A percentile compares a stretch with the other conserved stretches of the same genome.
Evolutionary conservation across 2,888 invertebrate genomes (phyloP).

Genomic region (Platycheirus rosarum): DNA sequence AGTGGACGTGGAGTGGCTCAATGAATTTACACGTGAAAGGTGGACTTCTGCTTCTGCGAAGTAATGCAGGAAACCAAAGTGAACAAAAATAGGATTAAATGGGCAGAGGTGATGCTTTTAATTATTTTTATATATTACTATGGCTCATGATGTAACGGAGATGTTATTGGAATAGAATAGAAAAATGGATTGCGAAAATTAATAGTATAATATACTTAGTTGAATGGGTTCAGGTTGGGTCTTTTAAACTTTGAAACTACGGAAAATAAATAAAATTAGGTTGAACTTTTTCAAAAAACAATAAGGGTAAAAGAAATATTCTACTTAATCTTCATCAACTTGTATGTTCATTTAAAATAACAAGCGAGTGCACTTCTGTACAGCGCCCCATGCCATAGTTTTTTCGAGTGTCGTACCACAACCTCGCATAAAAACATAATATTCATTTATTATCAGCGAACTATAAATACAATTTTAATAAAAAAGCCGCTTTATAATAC

Average conservation of each 20-base stretch:
- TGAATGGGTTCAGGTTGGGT: constrained; percentile 37
- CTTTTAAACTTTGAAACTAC: constrained; percentile 2
- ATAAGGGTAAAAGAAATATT: constrained; percentile 6
- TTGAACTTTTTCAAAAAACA: constrained; percentile 20
- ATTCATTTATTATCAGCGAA: too few species aligned
- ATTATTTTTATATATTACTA: not conserved
- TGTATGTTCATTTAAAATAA: too few species aligned
- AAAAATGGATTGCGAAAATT: constrained; percentile 23
- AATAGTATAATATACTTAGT: constrained; percentile 8
- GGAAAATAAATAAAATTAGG: constrained; percentile 18
- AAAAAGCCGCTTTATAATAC: too few species aligned
- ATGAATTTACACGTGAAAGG: constrained; percentile 55
- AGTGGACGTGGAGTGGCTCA: constrained; percentile 23
- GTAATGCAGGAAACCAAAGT: constrained; percentile 30
- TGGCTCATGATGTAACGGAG: not conserved
- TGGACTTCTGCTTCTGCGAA: constrained; percentile 40
- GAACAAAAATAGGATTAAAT: constrained; percentile 54
- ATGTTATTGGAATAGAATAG: constrained; percentile 20
- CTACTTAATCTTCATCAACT: not conserved
- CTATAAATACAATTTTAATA: too few species aligned
- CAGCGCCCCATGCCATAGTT: too few species aligned
- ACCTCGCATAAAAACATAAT: too few species aligned
- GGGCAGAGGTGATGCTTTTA: constrained; percentile 39
- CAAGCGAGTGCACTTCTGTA: too few species aligned
- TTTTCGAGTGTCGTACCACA: too few species aligned